phyloP scores from a whole-genome alignment of 2,113 vertebrate species.

The Spheniscus mendiculus region DNA sequence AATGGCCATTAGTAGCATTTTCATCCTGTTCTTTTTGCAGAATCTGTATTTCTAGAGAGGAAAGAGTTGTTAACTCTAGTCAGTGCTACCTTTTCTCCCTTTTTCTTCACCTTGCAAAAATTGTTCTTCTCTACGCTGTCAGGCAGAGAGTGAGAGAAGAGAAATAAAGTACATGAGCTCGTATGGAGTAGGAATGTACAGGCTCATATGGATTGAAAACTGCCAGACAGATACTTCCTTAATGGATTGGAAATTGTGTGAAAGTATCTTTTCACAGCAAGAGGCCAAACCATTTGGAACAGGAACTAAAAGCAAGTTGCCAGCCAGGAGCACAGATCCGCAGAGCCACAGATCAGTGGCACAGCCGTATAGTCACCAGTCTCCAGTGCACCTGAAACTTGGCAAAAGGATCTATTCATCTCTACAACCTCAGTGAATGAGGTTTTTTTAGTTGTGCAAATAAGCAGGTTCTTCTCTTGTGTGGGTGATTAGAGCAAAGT shows the following conservation, averaged over 20 bases:
- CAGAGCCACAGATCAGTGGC: neutral
- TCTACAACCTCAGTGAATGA: neutral
- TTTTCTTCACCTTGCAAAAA: neutral
- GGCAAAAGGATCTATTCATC: neutral
- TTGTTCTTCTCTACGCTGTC: neutral
- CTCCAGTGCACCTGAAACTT: neutral
- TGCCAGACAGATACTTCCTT: neutral
- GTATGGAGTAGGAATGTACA: neutral
- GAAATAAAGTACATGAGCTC: neutral
- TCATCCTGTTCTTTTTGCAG: neutral
- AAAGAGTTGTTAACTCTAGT: neutral
- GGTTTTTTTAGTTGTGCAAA: neutral
- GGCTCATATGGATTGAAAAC: neutral
- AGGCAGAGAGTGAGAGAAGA: neutral
- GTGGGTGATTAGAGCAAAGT: neutral
- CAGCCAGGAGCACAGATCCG: neutral
- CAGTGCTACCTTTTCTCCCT: neutral
- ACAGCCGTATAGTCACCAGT: neutral
- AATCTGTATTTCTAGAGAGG: neutral
- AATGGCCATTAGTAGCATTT: neutral
- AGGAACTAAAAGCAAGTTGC: neutral
- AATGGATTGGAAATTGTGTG: neutral
- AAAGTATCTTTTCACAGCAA: neutral
- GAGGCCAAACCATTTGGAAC: neutral
- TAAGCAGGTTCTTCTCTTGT: neutral